These are phyloP conservation scores for Drosophila meridionalis DNA, from an alignment of 2,888 invertebrate genomes.

Conservation along the genomic window DNA sequence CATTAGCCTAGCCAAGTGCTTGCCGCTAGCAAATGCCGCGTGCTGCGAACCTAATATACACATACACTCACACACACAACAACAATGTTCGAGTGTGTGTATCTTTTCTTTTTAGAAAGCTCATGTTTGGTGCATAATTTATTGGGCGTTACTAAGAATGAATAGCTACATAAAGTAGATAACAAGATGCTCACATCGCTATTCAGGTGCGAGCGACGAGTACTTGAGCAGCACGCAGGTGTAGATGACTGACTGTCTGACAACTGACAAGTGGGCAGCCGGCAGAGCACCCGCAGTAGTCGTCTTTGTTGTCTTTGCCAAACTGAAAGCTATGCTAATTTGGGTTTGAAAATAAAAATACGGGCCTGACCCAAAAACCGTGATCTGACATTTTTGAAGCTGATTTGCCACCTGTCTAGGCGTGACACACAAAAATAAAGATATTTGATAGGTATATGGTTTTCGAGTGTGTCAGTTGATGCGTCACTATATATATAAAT, in stretches of 20 bases:
- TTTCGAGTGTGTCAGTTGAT: constrained; percentile 6
- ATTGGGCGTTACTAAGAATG: constrained; percentile 78
- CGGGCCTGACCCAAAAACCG: constrained; percentile 60
- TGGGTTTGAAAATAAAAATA: constrained; percentile 31
- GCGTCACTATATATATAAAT: constrained; percentile 30
- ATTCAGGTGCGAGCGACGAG: constrained; percentile 35
- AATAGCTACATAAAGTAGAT: constrained; percentile 49
- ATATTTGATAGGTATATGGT: background rate
- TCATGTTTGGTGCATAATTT: constrained; percentile 70
- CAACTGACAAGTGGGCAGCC: background rate
- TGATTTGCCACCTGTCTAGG: constrained; percentile 33
- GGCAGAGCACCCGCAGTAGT: constrained; percentile 20
- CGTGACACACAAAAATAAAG: constrained; percentile 45
- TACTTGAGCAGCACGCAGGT: constrained; percentile 45
- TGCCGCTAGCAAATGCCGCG: constrained; percentile 14
- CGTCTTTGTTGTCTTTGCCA: constrained; percentile 18
- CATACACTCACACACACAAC: background rate
- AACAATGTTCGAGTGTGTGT: constrained; percentile 6
- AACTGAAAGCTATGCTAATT: constrained; percentile 51
- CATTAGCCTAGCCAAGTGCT: constrained; percentile 31
- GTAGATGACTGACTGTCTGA: constrained; percentile 12
- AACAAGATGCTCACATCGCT: constrained; percentile 26
- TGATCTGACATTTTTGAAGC: constrained; percentile 28
- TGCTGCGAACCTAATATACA: constrained; percentile 24
- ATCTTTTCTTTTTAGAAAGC: constrained; percentile 70